Conservation (phyloP, 2,113 vertebrate species). For the Geococcyx californianus region DNA sequence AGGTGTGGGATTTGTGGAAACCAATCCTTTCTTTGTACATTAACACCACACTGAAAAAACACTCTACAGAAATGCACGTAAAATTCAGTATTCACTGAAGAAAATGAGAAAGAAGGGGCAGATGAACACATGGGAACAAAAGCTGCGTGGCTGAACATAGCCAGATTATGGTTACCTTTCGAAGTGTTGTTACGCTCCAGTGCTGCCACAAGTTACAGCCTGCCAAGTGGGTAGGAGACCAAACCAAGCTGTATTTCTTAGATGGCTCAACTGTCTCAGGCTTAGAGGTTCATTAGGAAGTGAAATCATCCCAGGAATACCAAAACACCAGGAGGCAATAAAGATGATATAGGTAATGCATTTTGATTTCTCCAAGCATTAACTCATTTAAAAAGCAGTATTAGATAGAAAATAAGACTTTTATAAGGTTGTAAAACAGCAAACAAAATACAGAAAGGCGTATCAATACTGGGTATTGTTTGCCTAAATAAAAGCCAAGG, state of each 20-base stretch:
- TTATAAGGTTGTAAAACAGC: constrained; percentile 37
- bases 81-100: neutral
- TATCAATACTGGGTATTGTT: neutral
- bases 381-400: constrained; percentile 44
- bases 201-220: constrained; percentile 25
- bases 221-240: neutral
- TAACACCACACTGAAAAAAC: neutral
- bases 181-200: neutral
- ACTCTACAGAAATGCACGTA: neutral
- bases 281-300: constrained; percentile 51
- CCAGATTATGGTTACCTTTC: neutral
- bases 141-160: neutral
- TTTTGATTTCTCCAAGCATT: constrained; percentile 41
- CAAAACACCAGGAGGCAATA: constrained; percentile 29
- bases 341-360: constrained; percentile 46
- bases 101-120: neutral
- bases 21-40: neutral
- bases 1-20: neutral
- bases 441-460: neutral
- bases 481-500: neutral
- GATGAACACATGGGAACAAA: neutral
- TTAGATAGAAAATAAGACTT: constrained; percentile 22
- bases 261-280: constrained; percentile 11
- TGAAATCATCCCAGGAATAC: constrained; percentile 39
- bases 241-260: constrained; percentile 26